Evolutionary conservation across 1,140 invertebrate species (phyloP), one percentile per base, ranked within the genome.

Genomic region (Asobara japonica): DNA sequence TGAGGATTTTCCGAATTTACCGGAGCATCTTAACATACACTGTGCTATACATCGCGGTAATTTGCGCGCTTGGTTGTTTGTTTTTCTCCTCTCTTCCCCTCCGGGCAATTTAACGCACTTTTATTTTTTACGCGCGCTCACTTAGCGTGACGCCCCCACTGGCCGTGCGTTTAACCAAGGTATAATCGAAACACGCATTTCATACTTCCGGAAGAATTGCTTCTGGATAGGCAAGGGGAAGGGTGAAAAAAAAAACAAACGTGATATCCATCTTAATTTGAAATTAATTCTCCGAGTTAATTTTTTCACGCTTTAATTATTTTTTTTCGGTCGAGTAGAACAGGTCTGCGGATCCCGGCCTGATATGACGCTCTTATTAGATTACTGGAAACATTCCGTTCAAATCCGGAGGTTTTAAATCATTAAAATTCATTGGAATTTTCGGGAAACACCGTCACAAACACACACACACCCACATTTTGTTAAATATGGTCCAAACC

Each of bases 161-260:
- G 6, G n/a, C 51, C 51, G 25, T 25, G 7, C 20, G 51, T 56
- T 56, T 56, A 56, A 56, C 20, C 51, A 18, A 22, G 22, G 51
- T 18, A 27, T 56, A 56, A 56, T 56, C 51, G 51, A 18, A 29
- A 31, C 60, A 62, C 60, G 60, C 60, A 29, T 62, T 30, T 62
- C 29, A 62, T 56, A 62, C 27, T 62, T 62, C 60, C 60, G 60
- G 60, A 62, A 62, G 29, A 62, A 62, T 62, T 30, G 18, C 60
- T 31, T 29, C 60, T 30, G 27, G 10, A 60, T 27, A 62, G 29
- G 29, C 16, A 27, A 62, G 27, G 29, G 29, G 25, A 16, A n/a
- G n/a, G 1, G 27, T 30, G 5, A 33, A 13, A 62, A 61, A 62
- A 62, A 62, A 48, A 48, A 48, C n/a, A n/a, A n/a, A 29, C 11